These are phyloP conservation scores for Caligus rogercresseyi DNA, from an alignment of 1,140 invertebrate genomes.

Conservation along the genomic window DNA sequence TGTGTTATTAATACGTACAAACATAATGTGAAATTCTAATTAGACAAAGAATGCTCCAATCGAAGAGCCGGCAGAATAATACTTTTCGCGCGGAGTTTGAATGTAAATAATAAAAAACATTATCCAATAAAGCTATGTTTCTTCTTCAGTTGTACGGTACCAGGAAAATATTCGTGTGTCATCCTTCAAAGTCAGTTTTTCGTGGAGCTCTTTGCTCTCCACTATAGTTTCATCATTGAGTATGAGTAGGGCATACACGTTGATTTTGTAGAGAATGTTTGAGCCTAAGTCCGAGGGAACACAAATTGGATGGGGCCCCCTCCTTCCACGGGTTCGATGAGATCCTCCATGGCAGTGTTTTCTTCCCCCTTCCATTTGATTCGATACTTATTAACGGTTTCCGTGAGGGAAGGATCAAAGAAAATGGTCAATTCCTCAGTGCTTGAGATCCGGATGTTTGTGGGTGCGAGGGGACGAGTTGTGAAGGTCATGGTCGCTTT, in stretches of 20 bases:
- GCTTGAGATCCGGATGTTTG: background rate
- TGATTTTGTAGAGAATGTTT: background rate
- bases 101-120: too few relatives aligned
- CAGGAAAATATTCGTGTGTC: too few relatives aligned
- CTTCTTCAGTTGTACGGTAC: too few relatives aligned
- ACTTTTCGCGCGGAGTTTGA: too few relatives aligned
- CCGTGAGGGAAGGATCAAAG: background rate
- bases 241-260: background rate
- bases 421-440: background rate
- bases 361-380: slow-evolving; percentile 1
- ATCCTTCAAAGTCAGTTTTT: background rate
- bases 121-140: too few relatives aligned
- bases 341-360: background rate
- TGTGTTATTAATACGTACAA: too few relatives aligned
- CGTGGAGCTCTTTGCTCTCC: slow-evolving; percentile 3
- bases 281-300: background rate
- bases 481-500: background rate
- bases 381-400: background rate
- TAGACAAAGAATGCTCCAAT: too few relatives aligned
- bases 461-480: background rate
- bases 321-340: background rate
- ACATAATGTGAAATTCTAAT: too few relatives aligned
- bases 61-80: too few relatives aligned
- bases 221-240: background rate
- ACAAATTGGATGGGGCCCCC: background rate